Evolutionary conservation across 1,140 invertebrate species (phyloP).

Genomic region (Himalopsyche phryganea): DNA sequence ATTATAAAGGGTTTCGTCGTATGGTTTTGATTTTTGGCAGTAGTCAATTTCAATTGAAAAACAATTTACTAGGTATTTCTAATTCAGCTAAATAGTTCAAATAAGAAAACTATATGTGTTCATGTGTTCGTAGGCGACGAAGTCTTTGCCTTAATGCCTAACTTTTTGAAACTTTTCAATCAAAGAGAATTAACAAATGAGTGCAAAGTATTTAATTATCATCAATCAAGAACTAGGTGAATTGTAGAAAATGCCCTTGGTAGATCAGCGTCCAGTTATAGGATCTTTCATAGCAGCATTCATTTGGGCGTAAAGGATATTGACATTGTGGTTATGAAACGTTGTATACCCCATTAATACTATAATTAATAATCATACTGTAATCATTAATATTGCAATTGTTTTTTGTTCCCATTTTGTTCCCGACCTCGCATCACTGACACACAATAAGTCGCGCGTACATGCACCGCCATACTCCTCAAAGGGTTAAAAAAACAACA

Average conservation of each 20-base stretch:
- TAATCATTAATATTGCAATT: no score
- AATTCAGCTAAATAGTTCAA: slow-evolving; percentile 6
- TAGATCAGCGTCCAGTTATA: slow-evolving; percentile 15
- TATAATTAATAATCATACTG: no score
- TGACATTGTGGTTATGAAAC: no score
- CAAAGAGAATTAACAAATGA: slow-evolving; percentile 7
- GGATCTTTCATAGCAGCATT: background rate
- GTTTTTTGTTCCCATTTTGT: no score
- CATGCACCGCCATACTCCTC: no score
- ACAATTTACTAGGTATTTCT: slow-evolving; percentile 17
- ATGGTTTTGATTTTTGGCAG: slow-evolving; percentile 48
- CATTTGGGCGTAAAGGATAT: background rate
- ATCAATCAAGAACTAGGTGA: slow-evolving; percentile 19
- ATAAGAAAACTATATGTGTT: slow-evolving; percentile 10
- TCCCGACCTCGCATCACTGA: no score
- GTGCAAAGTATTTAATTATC: slow-evolving; percentile 25
- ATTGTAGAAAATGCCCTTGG: slow-evolving; percentile 26
- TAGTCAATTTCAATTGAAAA: slow-evolving; percentile 40
- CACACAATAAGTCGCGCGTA: no score
- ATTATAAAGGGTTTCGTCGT: slow-evolving; percentile 47
- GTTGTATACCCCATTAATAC: no score
- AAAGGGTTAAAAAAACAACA: no score
- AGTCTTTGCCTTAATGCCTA: slow-evolving; percentile 32
- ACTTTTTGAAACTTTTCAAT: slow-evolving; percentile 32
- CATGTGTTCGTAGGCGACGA: slow-evolving; percentile 34